Evolutionary conservation across 2,888 invertebrate genomes (phyloP), one percentile per base, ranked within the genome.

Genomic region (Drosophila heteroneura): DNA sequence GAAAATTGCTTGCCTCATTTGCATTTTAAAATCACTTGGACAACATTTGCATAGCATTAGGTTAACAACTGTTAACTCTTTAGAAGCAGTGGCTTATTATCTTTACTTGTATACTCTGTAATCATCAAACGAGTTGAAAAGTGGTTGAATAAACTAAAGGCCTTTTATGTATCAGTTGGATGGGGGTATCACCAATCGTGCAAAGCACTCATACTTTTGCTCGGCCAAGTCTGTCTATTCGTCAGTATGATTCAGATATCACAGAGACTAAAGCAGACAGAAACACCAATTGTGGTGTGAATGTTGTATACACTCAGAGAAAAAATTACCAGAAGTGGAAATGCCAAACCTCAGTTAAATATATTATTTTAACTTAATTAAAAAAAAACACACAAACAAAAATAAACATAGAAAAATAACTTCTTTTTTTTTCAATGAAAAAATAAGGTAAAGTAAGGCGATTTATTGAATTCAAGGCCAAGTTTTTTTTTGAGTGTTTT

Each of bases 1-100:
- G 37, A 32, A 37, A 51, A 32, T 41, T 28, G 26, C 44, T 54
- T 44, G 69, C 49, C 74, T 35, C n/a, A 56, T 70, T 72, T 72
- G 58, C 59, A 72, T 72, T 54, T 59, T 22, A 19, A 37, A 59
- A 53, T 63, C 44, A 30, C 33, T 44, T 58, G 41, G 41, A 22
- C 26, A 30, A 60, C 32, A 71, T 52, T 71, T 52, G 41, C 39
- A 58, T 22, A 22, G n/a, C 57, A 57, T 39, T 41, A n/a, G 2
- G 28, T 47, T 30, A 41, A 64, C 71, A 67, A 41, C 47, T 54
- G 67, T 60, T 49, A 57, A 73, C 56, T 60, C 54, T 22, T 71
- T 9, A 16, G 41, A 41, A 54, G 53, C 32, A 44, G n/a, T 33
- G 26, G 41, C 5, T 53, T 26, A 22, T 44, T 22, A 44, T 44